Percentiles rank a stretch among this genome's conserved stretches.
phyloP scores from a whole-genome alignment of 1,140 invertebrate species.

The Rhopalosiphum padi region DNA sequence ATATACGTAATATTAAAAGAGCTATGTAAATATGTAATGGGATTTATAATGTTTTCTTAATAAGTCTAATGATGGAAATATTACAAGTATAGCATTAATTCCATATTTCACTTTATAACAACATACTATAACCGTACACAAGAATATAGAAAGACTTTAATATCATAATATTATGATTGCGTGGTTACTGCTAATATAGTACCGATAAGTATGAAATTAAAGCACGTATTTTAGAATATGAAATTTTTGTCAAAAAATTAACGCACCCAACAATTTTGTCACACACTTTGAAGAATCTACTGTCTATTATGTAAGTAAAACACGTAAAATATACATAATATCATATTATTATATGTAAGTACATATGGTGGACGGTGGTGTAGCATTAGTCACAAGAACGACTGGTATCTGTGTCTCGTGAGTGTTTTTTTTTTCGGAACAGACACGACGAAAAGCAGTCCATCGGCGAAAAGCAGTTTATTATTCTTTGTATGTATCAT shows the following conservation, averaged over 20 bases:
- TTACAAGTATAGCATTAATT: too few relatives aligned
- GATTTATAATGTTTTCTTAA: neutral
- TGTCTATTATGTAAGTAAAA: neutral
- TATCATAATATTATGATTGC: neutral
- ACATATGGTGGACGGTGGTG: neutral
- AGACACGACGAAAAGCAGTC: conserved; percentile 29
- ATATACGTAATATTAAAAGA: too few relatives aligned
- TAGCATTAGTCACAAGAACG: neutral
- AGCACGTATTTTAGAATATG: neutral
- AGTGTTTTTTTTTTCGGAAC: conserved; percentile 28
- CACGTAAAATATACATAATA: neutral
- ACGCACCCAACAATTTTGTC: neutral
- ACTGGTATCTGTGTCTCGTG: conserved; percentile 12
- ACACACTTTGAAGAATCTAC: neutral
- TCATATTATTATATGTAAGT: neutral
- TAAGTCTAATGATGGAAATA: neutral
- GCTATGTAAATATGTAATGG: neutral
- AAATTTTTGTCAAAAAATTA: neutral
- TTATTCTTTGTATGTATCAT: conserved; percentile 25
- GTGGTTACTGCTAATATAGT: neutral
- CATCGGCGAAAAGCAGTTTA: conserved; percentile 38
- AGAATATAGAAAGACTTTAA: neutral
- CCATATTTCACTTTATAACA: too few relatives aligned
- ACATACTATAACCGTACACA: neutral
- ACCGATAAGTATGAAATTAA: neutral